Evolutionary conservation across 2,113 vertebrate species (phyloP).

Genomic region (Pogona vitticeps): DNA sequence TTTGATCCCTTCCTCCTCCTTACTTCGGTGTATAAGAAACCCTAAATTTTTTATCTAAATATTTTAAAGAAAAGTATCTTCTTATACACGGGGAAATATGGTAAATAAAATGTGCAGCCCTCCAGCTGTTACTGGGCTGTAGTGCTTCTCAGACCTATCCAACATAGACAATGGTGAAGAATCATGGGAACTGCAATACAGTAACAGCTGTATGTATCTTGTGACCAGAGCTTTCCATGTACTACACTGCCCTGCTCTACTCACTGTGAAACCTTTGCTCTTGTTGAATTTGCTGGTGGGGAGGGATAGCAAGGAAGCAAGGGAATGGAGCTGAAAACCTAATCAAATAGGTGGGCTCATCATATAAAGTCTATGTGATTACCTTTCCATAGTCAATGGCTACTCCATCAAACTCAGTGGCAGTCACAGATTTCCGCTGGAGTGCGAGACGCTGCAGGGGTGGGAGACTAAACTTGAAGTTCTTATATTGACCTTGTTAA

Average conservation of each 20-base stretch:
- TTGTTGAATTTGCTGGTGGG: neutral
- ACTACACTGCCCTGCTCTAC: neutral
- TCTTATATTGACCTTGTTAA: slow-evolving; percentile 83
- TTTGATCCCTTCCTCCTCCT: too few relatives aligned
- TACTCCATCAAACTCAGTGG: slow-evolving; percentile 88
- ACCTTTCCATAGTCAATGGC: slow-evolving; percentile 89
- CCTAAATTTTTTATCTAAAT: too few relatives aligned
- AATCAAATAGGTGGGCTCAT: slow-evolving; percentile 56
- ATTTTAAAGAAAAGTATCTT: too few relatives aligned
- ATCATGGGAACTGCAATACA: neutral
- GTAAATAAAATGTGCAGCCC: neutral
- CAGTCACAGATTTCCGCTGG: slow-evolving; percentile 79
- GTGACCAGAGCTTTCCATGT: neutral
- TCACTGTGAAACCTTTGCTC: neutral
- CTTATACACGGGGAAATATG: too few relatives aligned
- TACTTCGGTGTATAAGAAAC: too few relatives aligned
- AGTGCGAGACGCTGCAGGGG: slow-evolving; percentile 78
- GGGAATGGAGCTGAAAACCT: slow-evolving; percentile 58
- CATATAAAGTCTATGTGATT: slow-evolving; percentile 71
- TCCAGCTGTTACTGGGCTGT: neutral
- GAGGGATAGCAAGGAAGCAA: slow-evolving; percentile 48
- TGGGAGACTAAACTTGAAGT: slow-evolving; percentile 85
- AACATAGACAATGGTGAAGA: neutral
- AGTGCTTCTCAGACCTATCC: too few relatives aligned
- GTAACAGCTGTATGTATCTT: neutral